phyloP scores from a whole-genome alignment of 2,888 invertebrate genomes.

The Andrena flavipes region DNA sequence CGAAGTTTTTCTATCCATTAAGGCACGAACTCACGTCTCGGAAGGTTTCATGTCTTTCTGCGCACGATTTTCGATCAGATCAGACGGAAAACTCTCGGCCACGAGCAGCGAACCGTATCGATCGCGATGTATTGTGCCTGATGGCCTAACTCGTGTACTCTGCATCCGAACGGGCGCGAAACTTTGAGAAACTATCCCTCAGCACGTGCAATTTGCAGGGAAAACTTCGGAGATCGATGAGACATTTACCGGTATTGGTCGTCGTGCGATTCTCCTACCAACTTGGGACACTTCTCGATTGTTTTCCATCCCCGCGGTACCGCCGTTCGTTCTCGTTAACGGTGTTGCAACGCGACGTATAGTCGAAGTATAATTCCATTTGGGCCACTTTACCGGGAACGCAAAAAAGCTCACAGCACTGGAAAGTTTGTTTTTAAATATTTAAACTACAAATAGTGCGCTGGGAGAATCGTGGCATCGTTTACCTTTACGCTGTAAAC shows the following conservation, averaged over 20 bases:
- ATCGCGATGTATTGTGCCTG: not conserved
- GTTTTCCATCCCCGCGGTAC: not conserved
- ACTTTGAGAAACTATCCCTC: slow-evolving; percentile 25
- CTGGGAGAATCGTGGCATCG: too few species aligned
- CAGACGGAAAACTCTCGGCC: slow-evolving; percentile 33
- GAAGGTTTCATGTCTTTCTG: slow-evolving; percentile 38
- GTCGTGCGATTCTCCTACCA: slow-evolving; percentile 18
- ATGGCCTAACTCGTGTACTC: slow-evolving; percentile 27
- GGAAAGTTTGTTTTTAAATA: too few species aligned
- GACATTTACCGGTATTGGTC: slow-evolving; percentile 7
- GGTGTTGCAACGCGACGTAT: not conserved
- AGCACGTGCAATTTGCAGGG: slow-evolving; percentile 29
- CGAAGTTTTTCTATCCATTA: slow-evolving; percentile 40
- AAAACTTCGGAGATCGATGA: slow-evolving; percentile 44
- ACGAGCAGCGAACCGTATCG: not conserved
- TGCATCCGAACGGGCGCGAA: slow-evolving; percentile 8
- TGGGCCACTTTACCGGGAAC: not conserved
- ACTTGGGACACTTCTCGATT: slow-evolving; percentile 23
- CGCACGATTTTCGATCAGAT: slow-evolving; percentile 51
- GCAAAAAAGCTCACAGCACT: not conserved
- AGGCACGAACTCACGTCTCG: slow-evolving; percentile 54
- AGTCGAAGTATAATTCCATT: not conserved
- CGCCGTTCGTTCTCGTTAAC: not conserved
- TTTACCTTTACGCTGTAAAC: too few species aligned
- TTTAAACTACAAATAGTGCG: too few species aligned